Evolutionary conservation across 2,113 vertebrate genomes (phyloP).

Genomic region (Trachemys scripta): DNA sequence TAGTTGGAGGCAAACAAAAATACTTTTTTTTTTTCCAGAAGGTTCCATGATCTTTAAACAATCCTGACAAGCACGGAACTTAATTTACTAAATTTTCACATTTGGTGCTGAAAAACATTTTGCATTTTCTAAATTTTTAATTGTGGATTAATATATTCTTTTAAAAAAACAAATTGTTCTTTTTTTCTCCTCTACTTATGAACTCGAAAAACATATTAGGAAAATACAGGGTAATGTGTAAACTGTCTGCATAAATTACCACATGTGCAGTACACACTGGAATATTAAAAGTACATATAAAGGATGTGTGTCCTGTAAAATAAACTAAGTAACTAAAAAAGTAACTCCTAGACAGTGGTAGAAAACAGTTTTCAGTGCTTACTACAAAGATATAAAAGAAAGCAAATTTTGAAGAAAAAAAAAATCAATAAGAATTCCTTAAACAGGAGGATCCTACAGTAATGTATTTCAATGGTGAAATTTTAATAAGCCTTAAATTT

Average conservation of each 20-base stretch:
- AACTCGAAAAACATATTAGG: neutral
- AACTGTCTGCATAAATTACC: neutral
- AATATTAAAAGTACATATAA: neutral
- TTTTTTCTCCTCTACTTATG: neutral
- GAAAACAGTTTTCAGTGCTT: neutral
- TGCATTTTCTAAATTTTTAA: conserved; percentile 33
- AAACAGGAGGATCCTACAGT: neutral
- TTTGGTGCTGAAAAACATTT: conserved; percentile 39
- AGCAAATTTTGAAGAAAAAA: neutral
- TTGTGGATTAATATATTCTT: conserved; percentile 15
- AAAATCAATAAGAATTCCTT: neutral
- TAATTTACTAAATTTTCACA: conserved; percentile 49
- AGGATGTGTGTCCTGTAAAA: neutral
- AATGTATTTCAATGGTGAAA: neutral
- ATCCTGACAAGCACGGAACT: neutral
- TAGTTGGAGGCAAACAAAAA: conserved; percentile 56
- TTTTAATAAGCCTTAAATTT: neutral
- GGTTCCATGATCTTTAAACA: conserved; percentile 28
- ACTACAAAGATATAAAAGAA: neutral
- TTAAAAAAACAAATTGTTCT: neutral
- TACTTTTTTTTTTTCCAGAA: conserved; percentile 24
- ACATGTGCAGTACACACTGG: neutral
- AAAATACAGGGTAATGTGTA: neutral
- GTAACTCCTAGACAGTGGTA: neutral
- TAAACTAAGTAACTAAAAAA: neutral